These are phyloP conservation scores for Progne subis DNA, from an alignment of 2,113 vertebrate species.

Conservation along the genomic window DNA sequence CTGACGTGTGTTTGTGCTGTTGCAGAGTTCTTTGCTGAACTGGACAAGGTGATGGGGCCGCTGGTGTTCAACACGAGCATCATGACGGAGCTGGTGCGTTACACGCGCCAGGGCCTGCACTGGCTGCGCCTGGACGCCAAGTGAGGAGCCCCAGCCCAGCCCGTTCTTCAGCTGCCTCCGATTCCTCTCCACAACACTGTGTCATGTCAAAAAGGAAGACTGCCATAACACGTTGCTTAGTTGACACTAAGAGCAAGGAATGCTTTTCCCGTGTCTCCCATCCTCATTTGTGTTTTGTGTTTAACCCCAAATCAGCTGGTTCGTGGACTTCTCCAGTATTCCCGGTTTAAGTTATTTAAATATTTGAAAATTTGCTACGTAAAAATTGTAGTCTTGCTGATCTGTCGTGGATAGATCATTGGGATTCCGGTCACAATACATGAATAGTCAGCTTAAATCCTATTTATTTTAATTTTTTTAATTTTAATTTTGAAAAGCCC, in stretches of 20 bases:
- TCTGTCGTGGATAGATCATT: constrained; percentile 66
- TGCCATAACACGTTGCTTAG: constrained; percentile 80
- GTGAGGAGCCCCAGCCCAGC: constrained; percentile 70
- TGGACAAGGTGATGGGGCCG: constrained; percentile 97
- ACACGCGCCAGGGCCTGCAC: constrained; percentile 95
- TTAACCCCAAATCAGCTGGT: constrained; percentile 57
- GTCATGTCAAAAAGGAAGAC: constrained; percentile 86
- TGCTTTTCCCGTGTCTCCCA: constrained; percentile 69
- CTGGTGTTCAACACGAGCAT: constrained; percentile 97
- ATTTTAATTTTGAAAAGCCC: constrained; percentile 68
- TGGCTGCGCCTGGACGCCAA: constrained; percentile 97
- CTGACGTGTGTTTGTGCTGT: constrained; percentile 61
- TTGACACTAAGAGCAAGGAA: constrained; percentile 78
- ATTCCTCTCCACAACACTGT: constrained; percentile 88
- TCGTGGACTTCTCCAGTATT: constrained; percentile 66
- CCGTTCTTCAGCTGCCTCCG: constrained; percentile 77
- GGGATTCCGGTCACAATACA: constrained; percentile 72
- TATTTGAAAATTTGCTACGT: constrained; percentile 71
- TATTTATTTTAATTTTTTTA: constrained; percentile 82
- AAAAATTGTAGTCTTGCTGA: constrained; percentile 62
- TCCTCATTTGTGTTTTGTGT: constrained; percentile 60
- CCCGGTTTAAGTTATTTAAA: constrained; percentile 76
- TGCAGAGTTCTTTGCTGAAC: constrained; percentile 94
- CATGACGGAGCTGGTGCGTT: constrained; percentile 98
- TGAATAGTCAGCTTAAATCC: constrained; percentile 69